phyloP scores from a whole-genome alignment of 2,113 vertebrate genomes.

The Blennius ocellaris region DNA sequence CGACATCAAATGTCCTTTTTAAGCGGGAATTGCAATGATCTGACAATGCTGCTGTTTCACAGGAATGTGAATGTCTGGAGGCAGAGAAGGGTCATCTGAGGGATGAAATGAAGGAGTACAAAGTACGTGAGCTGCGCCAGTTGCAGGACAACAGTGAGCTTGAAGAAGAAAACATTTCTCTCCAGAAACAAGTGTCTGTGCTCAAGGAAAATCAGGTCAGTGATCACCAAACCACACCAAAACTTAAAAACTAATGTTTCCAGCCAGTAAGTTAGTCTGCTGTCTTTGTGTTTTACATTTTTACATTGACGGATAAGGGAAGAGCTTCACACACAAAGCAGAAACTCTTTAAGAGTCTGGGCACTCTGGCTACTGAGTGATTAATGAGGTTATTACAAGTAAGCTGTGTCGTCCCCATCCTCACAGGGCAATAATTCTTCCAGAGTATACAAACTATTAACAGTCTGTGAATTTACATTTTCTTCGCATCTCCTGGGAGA shows the following conservation, averaged over 20 bases:
- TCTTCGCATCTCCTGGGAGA: background rate
- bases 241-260: background rate
- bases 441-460: background rate
- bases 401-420: background rate
- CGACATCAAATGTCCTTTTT: background rate
- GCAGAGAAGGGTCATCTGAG: conserved; percentile 82
- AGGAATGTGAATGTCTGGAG: conserved; percentile 85
- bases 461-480: conserved; percentile 10
- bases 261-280: background rate
- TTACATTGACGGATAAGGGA: background rate
- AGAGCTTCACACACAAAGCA: conserved; percentile 2
- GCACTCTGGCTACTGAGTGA: conserved; percentile 11
- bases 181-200: conserved; percentile 88
- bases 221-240: background rate
- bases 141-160: conserved; percentile 86
- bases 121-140: conserved; percentile 84
- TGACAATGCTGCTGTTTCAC: conserved; percentile 18
- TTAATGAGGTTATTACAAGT: background rate
- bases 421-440: background rate
- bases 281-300: background rate
- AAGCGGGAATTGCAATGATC: conserved; percentile 4
- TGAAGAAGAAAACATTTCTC: conserved; percentile 88
- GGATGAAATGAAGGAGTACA: conserved; percentile 87
- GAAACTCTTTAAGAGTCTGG: conserved; percentile 8
- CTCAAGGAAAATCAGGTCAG: conserved; percentile 88